Conservation (phyloP, 1,140 invertebrate species). For the Argopecten irradians region DNA sequence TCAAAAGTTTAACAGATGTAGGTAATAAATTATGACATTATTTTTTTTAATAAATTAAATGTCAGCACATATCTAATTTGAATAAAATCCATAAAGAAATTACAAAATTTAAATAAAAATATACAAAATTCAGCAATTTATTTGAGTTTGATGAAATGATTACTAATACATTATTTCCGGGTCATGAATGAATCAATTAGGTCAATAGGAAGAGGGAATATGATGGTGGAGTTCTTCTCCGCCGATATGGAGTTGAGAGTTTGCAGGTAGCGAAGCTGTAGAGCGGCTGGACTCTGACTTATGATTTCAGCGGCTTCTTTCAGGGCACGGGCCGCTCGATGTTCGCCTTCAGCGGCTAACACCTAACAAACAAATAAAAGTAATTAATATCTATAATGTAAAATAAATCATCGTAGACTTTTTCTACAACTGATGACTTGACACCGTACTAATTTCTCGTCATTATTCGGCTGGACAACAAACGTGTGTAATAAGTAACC, state of each 20-base stretch:
- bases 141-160: neutral
- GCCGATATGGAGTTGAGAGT: constrained; percentile 93
- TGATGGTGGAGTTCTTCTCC: constrained; percentile 98
- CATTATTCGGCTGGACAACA: no score
- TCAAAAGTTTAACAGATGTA: neutral
- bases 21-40: no score
- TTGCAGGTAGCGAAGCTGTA: constrained; percentile 83
- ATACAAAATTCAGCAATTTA: neutral
- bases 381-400: no score
- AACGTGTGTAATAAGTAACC: no score
- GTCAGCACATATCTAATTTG: neutral
- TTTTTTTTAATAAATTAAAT: neutral
- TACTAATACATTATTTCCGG: neutral
- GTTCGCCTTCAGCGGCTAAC: constrained; percentile 77
- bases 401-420: no score
- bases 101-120: neutral
- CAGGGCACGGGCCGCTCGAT: constrained; percentile 87
- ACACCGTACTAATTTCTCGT: no score
- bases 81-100: neutral
- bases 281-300: constrained; percentile 88
- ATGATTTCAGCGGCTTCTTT: constrained; percentile 96
- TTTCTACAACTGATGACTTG: no score
- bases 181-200: constrained; percentile 80
- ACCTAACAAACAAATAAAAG: constrained; percentile 59
- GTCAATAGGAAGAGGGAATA: constrained; percentile 97